These are phyloP conservation scores for Salvelinus namaycush DNA, from an alignment of 2,113 vertebrate genomes.

Conservation along the genomic window DNA sequence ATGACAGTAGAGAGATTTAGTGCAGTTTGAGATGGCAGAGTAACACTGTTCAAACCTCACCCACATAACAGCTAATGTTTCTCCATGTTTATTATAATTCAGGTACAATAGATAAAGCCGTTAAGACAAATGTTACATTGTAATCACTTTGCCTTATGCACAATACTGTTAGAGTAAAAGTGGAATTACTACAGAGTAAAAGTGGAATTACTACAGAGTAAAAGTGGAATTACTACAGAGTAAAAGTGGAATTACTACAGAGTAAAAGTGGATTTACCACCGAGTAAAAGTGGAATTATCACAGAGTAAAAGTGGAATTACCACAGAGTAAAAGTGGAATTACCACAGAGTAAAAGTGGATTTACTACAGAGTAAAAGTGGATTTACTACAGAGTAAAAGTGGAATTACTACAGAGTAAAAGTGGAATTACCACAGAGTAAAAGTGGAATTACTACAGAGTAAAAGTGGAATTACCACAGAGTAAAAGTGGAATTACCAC, in stretches of 20 bases:
- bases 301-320: not conserved
- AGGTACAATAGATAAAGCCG: no score
- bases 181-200: not conserved
- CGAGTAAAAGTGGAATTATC: not conserved
- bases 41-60: not conserved
- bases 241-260: not conserved
- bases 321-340: not conserved
- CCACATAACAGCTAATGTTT: not conserved
- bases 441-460: not conserved
- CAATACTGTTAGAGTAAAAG: no score
- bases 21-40: no score
- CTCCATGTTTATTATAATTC: not conserved
- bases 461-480: no score
- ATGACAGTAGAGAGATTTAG: no score
- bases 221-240: no score
- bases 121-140: no score
- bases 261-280: no score
- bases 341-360: no score
- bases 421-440: no score
- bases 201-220: not conserved
- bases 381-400: slow-evolving; percentile 2
- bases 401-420: not conserved
- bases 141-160: no score
- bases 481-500: not conserved
- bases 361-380: no score